These are phyloP conservation scores for Zeugodacus cucurbitae DNA, from an alignment of 1,140 invertebrate species.

Conservation along the genomic window DNA sequence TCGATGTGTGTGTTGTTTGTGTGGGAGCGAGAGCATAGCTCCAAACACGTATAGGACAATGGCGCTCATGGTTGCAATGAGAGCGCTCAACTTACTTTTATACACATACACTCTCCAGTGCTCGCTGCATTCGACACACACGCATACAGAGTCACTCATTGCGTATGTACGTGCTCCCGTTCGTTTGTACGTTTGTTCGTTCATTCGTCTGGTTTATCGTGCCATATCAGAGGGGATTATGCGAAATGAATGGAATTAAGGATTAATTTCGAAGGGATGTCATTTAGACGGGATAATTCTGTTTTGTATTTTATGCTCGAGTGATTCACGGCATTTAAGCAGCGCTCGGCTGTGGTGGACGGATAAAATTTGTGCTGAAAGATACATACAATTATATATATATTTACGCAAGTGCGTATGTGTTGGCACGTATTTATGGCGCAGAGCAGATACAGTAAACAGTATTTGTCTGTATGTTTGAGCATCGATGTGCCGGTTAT, in stretches of 20 bases:
- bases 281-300: slow-evolving; percentile 66
- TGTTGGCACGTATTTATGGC: slow-evolving; percentile 37
- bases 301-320: slow-evolving; percentile 47
- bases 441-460: background rate
- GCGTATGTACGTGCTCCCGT: slow-evolving; percentile 44
- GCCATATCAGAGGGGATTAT: slow-evolving; percentile 66
- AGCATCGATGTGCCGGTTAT: background rate
- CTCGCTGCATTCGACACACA: background rate
- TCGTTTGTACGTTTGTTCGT: slow-evolving; percentile 18
- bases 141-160: background rate
- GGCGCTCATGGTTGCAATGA: background rate
- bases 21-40: slow-evolving; percentile 9
- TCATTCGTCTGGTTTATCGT: slow-evolving; percentile 54
- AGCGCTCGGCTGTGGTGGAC: slow-evolving; percentile 47
- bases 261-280: slow-evolving; percentile 67
- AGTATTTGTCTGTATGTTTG: slow-evolving; percentile 28
- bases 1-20: background rate
- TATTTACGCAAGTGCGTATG: background rate
- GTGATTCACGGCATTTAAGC: slow-evolving; percentile 44
- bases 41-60: background rate
- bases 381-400: slow-evolving; percentile 38
- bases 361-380: slow-evolving; percentile 61
- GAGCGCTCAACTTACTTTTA: background rate
- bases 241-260: slow-evolving; percentile 67
- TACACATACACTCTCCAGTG: background rate